Percentiles rank a stretch among this genome's conserved stretches.
phyloP scores from a whole-genome alignment of 2,797 vertebrate species.

The Denticeps clupeoides region DNA sequence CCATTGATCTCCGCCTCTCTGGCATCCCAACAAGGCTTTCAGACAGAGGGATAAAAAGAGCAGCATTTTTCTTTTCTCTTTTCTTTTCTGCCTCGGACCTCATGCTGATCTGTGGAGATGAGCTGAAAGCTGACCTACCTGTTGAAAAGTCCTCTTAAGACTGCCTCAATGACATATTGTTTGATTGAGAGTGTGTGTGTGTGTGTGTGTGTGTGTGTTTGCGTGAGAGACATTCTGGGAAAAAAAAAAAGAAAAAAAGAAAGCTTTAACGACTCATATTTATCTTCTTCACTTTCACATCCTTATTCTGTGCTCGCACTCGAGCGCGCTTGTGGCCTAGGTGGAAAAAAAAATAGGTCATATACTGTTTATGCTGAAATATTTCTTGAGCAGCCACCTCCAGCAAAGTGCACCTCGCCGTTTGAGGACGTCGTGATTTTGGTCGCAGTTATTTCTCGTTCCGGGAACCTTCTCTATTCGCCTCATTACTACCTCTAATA shows the following conservation, averaged over 20 bases:
- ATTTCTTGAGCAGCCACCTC: neutral
- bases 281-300: neutral
- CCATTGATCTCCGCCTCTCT: slow-evolving; percentile 65
- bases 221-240: neutral
- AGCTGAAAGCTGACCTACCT: slow-evolving; percentile 75
- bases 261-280: neutral
- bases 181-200: slow-evolving; percentile 32
- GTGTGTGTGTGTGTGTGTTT: neutral
- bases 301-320: neutral
- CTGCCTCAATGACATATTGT: slow-evolving; percentile 77
- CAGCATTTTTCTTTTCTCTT: slow-evolving; percentile 54
- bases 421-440: too few species aligned
- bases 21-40: slow-evolving; percentile 57
- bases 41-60: slow-evolving; percentile 55
- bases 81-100: slow-evolving; percentile 39
- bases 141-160: slow-evolving; percentile 76
- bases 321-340: neutral
- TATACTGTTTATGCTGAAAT: neutral
- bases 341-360: neutral
- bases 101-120: slow-evolving; percentile 50
- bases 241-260: neutral
- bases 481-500: slow-evolving; percentile 69
- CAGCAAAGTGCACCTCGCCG: too few species aligned
- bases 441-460: slow-evolving; percentile 44
- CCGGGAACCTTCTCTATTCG: slow-evolving; percentile 52